These are phyloP conservation scores for Aleiodes alternator DNA, from an alignment of 2,888 invertebrate species.

Conservation along the genomic window DNA sequence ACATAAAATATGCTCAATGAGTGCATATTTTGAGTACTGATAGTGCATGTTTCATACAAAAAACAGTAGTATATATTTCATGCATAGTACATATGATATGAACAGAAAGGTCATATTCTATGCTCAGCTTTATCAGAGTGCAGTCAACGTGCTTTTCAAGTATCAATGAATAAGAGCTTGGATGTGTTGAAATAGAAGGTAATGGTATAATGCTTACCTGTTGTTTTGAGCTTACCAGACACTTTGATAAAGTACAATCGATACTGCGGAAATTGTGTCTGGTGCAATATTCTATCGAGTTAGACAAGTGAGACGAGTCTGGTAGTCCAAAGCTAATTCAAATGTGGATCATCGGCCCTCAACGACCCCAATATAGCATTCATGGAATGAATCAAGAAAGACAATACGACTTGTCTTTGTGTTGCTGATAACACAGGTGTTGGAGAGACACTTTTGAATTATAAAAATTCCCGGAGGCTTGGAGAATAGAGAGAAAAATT, in stretches of 20 bases:
- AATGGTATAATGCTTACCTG: not conserved
- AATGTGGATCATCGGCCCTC: conserved; percentile 27
- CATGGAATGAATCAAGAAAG: no score
- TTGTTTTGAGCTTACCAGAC: not conserved
- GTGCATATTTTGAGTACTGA: no score
- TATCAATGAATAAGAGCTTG: conserved; percentile 13
- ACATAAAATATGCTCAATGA: no score
- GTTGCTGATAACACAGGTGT: no score
- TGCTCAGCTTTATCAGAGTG: no score
- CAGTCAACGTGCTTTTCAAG: no score
- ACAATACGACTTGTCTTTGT: no score
- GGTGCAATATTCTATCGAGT: not conserved
- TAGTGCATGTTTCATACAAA: no score
- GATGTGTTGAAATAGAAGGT: not conserved
- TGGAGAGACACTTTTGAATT: not conserved
- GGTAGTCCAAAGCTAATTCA: not conserved
- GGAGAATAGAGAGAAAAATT: not conserved
- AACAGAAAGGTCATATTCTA: no score
- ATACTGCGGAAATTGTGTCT: not conserved
- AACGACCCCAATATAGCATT: conserved; percentile 2
- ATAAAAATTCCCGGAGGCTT: not conserved
- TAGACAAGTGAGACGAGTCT: conserved; percentile 10
- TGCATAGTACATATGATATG: no score
- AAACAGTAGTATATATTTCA: no score
- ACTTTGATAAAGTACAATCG: conserved; percentile 4